Base-by-base conservation (phyloP, 2,113 vertebrate species). In the Hyperopisus bebe region DNA sequence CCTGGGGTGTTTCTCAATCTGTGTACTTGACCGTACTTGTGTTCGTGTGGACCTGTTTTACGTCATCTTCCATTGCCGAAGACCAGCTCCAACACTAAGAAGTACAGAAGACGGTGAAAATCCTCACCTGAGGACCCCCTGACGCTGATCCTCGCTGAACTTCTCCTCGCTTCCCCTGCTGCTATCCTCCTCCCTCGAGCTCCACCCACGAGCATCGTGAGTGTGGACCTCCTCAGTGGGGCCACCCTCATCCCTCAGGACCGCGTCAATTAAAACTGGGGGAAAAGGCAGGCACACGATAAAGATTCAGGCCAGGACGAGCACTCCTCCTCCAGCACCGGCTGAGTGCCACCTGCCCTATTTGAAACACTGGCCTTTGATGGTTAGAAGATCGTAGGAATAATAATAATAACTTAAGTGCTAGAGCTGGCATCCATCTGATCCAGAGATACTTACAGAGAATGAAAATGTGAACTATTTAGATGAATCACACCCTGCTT, bases 111-210 rank as follows among this genome's bases (percentile, higher is more conserved):
- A 27, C n/a, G 3, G 62, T 66, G 11, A 27, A 82, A 83, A 46
- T 21, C 17, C 74, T 93, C 93, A 98, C 98, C 98, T 98, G 93
- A 95, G 95, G 86, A 99, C 97, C 24, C 97, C 97, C 90, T 97
- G 96, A 5, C 97, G 94, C 90, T 99, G 98, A 24, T 98, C 98
- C 84, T 97, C 97, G 0, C 97, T 98, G 91, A 97, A 98, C 88
- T 95, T 96, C 7, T 96, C 91, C 31, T 96, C 92, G 53, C 90
- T 87, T 0, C 58, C 77, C 0, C 91, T 89, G 7, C 85, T 89
- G 0, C 70, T 83, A 19, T 93, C 94, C 77, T 95, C 96, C 42
- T 96, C 95, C 84, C 90, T 53, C 74, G 70, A 91, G 90, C 94
- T 94, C 96, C 94, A 97, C 92, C 95, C 96, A 11, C 89, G 89